Evolutionary conservation across 2,888 invertebrate genomes (phyloP).

Genomic region (Ichneumon xanthorius): DNA sequence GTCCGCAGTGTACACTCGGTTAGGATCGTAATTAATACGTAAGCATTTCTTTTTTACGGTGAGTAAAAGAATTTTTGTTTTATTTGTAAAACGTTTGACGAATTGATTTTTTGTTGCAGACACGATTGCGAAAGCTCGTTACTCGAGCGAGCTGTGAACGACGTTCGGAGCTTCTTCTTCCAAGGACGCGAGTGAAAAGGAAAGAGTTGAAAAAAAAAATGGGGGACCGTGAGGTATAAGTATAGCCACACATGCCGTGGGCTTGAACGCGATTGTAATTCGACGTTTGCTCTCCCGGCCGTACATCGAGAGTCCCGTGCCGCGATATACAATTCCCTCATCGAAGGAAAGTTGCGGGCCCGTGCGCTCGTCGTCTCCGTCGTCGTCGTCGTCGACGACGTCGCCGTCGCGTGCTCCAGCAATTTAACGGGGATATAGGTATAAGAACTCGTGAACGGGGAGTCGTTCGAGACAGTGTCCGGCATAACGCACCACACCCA

Average conservation of each 20-base stretch:
- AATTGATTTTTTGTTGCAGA: conserved; percentile 2
- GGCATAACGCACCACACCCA: conserved; percentile 82
- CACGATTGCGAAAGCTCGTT: not conserved
- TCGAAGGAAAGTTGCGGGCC: conserved; percentile 67
- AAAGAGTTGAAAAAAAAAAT: conserved; percentile 2
- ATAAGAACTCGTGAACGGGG: conserved; percentile 82
- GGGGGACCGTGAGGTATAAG: conserved; percentile 41
- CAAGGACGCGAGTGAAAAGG: conserved; percentile 57
- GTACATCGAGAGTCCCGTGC: conserved; percentile 9
- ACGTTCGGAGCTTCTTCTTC: not conserved
- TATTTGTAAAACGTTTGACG: not conserved
- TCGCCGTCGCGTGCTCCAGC: conserved; percentile 72
- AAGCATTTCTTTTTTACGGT: too few species aligned
- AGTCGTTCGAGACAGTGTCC: conserved; percentile 81
- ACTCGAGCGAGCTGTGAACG: not conserved
- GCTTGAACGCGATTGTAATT: conserved; percentile 54
- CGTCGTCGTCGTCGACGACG: conserved; percentile 46
- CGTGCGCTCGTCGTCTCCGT: conserved; percentile 33
- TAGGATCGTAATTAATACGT: too few species aligned
- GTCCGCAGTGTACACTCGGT: too few species aligned
- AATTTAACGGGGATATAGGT: conserved; percentile 83
- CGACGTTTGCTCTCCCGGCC: conserved; percentile 40
- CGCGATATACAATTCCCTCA: conserved; percentile 61
- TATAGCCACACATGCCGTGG: conserved; percentile 19
- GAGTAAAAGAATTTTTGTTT: not conserved